Evolutionary conservation across 2,797 vertebrate species (phyloP).

Genomic region (Gymnothorax javanicus): DNA sequence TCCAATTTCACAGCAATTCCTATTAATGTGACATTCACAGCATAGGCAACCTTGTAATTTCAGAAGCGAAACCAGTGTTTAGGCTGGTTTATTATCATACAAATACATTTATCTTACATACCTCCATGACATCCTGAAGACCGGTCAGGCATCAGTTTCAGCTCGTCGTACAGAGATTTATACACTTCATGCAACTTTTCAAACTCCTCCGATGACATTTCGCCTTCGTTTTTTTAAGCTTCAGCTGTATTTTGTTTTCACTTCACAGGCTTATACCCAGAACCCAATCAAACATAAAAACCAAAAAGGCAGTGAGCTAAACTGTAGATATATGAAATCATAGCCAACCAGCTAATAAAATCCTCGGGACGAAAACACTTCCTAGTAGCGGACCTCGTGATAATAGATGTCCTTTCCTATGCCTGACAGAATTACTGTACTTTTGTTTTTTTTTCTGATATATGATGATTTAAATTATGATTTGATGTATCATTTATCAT

Average conservation of each 20-base stretch:
- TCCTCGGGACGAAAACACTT: constrained; percentile 59
- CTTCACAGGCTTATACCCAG: neutral
- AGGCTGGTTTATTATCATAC: neutral
- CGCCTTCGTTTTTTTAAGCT: constrained; percentile 20
- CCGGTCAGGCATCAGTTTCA: constrained; percentile 76
- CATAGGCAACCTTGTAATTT: neutral
- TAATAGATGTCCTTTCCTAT: constrained; percentile 1
- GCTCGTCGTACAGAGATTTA: constrained; percentile 76
- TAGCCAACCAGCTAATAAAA: constrained; percentile 45
- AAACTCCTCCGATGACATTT: constrained; percentile 87
- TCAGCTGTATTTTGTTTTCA: neutral
- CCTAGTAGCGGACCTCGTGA: constrained; percentile 53
- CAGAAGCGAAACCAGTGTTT: neutral
- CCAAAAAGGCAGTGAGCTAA: neutral
- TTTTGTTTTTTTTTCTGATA: neutral
- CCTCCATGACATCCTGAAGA: constrained; percentile 72
- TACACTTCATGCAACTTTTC: constrained; percentile 92
- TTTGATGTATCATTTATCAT: neutral
- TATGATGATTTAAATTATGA: neutral
- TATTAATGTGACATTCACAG: neutral
- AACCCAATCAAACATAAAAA: neutral
- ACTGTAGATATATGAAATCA: neutral
- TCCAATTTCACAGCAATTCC: neutral
- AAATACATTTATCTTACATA: constrained; percentile 52
- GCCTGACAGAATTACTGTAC: constrained; percentile 19